These are phyloP conservation scores for Alligator sinensis DNA, from an alignment of 2,113 vertebrate genomes.

Conservation along the genomic window DNA sequence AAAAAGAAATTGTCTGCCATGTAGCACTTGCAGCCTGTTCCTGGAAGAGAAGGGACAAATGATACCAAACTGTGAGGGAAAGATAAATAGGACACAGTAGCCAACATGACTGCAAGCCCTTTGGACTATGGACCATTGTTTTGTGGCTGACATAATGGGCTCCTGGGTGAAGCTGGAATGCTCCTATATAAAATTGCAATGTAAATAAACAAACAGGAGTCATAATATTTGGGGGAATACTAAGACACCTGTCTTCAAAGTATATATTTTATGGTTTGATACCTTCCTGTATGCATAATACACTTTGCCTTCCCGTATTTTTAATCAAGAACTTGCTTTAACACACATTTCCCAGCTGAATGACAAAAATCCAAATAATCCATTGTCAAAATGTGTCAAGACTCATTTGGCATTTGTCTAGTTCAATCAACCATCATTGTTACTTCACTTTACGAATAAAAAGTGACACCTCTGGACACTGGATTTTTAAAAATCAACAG, in stretches of 20 bases:
- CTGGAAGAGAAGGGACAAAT: background rate
- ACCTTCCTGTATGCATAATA: background rate
- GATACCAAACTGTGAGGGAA: background rate
- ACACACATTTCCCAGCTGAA: background rate
- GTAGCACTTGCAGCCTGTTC: background rate
- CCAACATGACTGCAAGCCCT: background rate
- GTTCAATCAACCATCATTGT: background rate
- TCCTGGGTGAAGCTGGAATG: no score
- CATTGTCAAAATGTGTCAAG: background rate
- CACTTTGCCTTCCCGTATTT: background rate
- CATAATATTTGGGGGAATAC: background rate
- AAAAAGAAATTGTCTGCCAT: background rate
- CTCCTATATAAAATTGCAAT: background rate
- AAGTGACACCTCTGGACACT: background rate
- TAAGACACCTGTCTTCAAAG: background rate
- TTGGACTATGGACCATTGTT: fast-evolving
- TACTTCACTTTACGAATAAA: background rate
- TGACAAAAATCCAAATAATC: background rate
- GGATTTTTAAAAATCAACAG: background rate
- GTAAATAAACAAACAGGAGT: background rate
- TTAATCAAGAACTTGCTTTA: background rate
- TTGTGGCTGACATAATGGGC: background rate
- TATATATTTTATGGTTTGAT: background rate
- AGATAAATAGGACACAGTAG: background rate
- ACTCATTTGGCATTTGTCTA: conserved; percentile 13